These are phyloP conservation scores for Acrobeloides nanus DNA, from an alignment of 2,888 invertebrate species.

Conservation along the genomic window DNA sequence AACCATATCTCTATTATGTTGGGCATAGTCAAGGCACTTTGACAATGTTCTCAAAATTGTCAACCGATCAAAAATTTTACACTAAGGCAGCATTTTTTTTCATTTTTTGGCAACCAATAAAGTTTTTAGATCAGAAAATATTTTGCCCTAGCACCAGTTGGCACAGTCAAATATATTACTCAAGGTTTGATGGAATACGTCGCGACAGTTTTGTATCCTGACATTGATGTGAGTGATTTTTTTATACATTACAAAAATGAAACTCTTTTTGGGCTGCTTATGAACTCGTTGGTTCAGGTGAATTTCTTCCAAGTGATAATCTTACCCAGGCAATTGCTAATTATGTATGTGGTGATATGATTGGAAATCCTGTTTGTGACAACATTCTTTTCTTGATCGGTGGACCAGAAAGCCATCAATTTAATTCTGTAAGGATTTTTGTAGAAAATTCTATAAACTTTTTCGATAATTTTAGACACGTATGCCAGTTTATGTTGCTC, in stretches of 20 bases:
- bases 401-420: conserved; percentile 60
- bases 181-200: conserved; percentile 43
- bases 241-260: conserved; percentile 8
- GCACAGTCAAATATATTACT: conserved; percentile 51
- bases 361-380: conserved; percentile 62
- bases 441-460: too few species aligned
- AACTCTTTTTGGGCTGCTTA: conserved; percentile 25
- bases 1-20: conserved; percentile 66
- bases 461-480: conserved; percentile 55
- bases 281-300: conserved; percentile 56
- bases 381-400: conserved; percentile 68
- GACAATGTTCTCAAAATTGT: conserved; percentile 47
- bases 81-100: conserved; percentile 22
- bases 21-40: conserved; percentile 71
- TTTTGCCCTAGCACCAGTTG: conserved; percentile 52
- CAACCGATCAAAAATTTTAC: conserved; percentile 28
- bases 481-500: conserved; percentile 35
- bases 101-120: not conserved
- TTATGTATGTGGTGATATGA: conserved; percentile 36
- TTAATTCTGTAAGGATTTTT: conserved; percentile 41
- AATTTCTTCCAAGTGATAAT: conserved; percentile 54
- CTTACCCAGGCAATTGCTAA: conserved; percentile 36
- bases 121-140: conserved; percentile 43
- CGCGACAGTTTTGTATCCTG: conserved; percentile 27
- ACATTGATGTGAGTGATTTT: conserved; percentile 26